Base-by-base conservation (phyloP, 2,113 vertebrate genomes). In the Ia io region DNA sequence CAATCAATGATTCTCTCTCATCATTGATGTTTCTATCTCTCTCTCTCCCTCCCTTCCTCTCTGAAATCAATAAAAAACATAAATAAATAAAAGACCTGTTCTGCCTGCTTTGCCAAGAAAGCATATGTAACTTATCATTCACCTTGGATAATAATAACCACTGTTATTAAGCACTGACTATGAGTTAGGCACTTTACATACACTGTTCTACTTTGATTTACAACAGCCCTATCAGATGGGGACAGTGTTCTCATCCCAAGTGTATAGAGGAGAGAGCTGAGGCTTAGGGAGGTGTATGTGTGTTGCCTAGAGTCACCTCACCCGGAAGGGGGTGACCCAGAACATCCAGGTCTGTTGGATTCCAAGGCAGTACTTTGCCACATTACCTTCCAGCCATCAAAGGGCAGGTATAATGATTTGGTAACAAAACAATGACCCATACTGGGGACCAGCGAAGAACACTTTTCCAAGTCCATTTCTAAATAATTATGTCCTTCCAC, bases 151-250 rank as follows among this genome's bases (percentile, higher is more conserved):
- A 51, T 76, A 90, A 32, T 88, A 74, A 49, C 28, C 85, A 51
- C 40, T 65, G 25, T 47, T 73, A 71, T 12, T 83, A 67, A 85
- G 61, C 65, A 82, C 59, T 70, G 61, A 37, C 77, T 71, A 8
- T 37, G 44, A 88, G n/a, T 20, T 79, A 49, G 70, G 40, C 35
- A 78, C n/a, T 89, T 93, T 79, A 13, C 59, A 32, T 25, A 17
- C 25, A 32, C 65, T 23, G 51, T 84, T 70, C 95, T 89, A 67
- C 89, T 47, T 86, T 88, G 79, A 91, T 32, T 91, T 70, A 83
- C n/a, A 91, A 14, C 28, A 61, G 8, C 74, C 28, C 35, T 88
- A 23, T 90, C 20, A 3, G 32, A n/a, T 40, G 42, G 32, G 9
- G 25, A 3, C 44, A 40, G 2, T 67, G 18, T 76, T 76, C 13